Base-by-base conservation (phyloP, 2,113 vertebrate species). In the Probosciger aterrimus region DNA sequence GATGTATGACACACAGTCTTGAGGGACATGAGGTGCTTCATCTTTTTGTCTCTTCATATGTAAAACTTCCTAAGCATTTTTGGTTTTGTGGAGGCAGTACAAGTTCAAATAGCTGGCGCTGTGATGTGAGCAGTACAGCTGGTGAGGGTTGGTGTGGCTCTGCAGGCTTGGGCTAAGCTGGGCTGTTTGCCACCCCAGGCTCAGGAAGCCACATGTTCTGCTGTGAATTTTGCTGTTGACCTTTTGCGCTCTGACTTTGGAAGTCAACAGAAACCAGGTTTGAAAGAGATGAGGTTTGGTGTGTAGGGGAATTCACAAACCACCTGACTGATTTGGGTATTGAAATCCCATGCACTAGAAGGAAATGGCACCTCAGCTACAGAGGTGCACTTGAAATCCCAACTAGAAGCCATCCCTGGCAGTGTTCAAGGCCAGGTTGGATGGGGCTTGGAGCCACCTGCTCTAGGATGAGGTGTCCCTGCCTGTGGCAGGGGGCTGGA, bases 11-110 rank as follows among this genome's bases (percentile, higher is more conserved):
- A 35, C 49, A 7, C 6, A 5, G 67, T 46, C 86, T 43, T 2
- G 64, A 77, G 90, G 91, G 50, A 30, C 80, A 53, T 43, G 77
- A 53, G 41, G 31, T 90, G 79, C 83, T 88, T 73, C 65, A 50
- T 74, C 82, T 39, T 24, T 13, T 87, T 49, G 67, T 63, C 77
- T 71, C 25, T 47, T 94, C 62, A 22, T 20, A 41, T 1, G 1
- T 80, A 71, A 71, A 68, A 55, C 76, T 93, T 93, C 44, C 23
- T 64, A 82, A 95, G 88, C n/a, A 0, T 74, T 90, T 79, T n/a
- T 67, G 59, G 82, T 92, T 74, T 49, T 47, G 63, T 93, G 4
- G 10, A 68, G 65, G 74, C 70, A 64, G 81, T 59, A 41, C 39
- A 37, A 75, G 22, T 88, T 64, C 28, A 60, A 46, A 50, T 67